phyloP scores from a whole-genome alignment of 2,113 vertebrate species.

The Centropristis striata region DNA sequence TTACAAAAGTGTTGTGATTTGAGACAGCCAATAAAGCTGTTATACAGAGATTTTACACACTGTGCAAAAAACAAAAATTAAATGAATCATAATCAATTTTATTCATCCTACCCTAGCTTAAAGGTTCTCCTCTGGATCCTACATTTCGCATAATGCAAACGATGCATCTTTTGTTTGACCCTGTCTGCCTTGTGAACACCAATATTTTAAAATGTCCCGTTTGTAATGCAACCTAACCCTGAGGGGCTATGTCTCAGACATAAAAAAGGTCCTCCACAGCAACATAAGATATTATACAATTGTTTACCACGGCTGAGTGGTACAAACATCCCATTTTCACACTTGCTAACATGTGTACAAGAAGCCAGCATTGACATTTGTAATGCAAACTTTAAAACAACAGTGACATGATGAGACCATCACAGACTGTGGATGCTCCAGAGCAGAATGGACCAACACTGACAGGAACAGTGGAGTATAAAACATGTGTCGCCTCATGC shows the following conservation, averaged over 20 bases:
- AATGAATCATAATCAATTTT: background rate
- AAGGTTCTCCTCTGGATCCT: background rate
- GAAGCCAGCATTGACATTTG: background rate
- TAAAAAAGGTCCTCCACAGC: background rate
- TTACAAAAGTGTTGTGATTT: background rate
- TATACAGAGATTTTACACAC: background rate
- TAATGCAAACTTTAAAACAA: background rate
- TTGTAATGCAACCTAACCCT: background rate
- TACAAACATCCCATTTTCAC: background rate
- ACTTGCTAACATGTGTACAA: background rate
- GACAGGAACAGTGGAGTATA: background rate
- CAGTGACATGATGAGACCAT: background rate
- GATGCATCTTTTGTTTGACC: background rate
- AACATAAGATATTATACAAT: background rate
- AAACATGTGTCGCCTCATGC: constrained; percentile 35
- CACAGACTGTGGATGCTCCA: background rate
- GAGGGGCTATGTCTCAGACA: background rate
- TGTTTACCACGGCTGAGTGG: background rate
- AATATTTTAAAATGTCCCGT: background rate
- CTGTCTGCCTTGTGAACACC: background rate
- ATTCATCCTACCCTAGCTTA: background rate
- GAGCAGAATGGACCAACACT: background rate
- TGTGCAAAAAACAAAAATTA: background rate
- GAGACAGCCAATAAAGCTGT: background rate
- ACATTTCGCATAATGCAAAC: background rate